These are phyloP conservation scores for Holothuria scabra DNA, from an alignment of 53 echinoderm and acorn worm species.

Conservation along the genomic window DNA sequence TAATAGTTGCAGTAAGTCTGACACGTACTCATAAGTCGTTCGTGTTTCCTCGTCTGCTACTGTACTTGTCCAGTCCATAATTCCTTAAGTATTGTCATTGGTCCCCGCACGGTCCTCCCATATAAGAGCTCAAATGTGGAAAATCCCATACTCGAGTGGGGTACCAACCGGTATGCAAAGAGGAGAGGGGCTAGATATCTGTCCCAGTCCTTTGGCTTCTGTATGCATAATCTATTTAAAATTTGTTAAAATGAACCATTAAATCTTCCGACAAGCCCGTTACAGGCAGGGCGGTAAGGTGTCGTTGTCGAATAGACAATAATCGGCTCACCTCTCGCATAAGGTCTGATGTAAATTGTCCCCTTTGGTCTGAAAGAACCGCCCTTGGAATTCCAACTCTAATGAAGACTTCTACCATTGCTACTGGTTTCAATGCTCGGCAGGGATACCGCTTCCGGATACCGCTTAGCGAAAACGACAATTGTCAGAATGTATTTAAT, in stretches of 20 bases:
- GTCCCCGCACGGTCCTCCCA: conserved; percentile 27
- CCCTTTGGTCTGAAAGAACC: conserved; percentile 3
- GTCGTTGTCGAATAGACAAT: conserved; percentile 5
- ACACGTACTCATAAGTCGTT: conserved; percentile 41
- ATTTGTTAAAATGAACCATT: conserved; percentile 45
- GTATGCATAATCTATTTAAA: conserved; percentile 29
- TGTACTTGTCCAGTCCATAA: not conserved
- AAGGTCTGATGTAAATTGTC: conserved; percentile 20
- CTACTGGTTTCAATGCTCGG: conserved; percentile 51
- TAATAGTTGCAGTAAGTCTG: not conserved
- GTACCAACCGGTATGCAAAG: not conserved
- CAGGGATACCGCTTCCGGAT: too few species aligned
- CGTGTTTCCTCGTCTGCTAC: not conserved
- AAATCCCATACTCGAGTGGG: conserved; percentile 17
- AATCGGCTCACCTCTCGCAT: conserved; percentile 26
- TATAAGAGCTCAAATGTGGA: too few species aligned
- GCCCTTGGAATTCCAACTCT: conserved; percentile 45
- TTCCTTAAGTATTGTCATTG: conserved; percentile 19
- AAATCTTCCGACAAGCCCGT: conserved; percentile 44
- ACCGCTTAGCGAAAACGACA: conserved; percentile 45
- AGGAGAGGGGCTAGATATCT: conserved; percentile 1
- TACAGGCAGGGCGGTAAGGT: conserved; percentile 34
- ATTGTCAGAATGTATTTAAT: conserved; percentile 43
- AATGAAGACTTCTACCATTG: conserved; percentile 40
- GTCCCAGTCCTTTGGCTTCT: conserved; percentile 49